Conservation (phyloP, 2,888 invertebrate species). For the Melinopterus prodromus region DNA sequence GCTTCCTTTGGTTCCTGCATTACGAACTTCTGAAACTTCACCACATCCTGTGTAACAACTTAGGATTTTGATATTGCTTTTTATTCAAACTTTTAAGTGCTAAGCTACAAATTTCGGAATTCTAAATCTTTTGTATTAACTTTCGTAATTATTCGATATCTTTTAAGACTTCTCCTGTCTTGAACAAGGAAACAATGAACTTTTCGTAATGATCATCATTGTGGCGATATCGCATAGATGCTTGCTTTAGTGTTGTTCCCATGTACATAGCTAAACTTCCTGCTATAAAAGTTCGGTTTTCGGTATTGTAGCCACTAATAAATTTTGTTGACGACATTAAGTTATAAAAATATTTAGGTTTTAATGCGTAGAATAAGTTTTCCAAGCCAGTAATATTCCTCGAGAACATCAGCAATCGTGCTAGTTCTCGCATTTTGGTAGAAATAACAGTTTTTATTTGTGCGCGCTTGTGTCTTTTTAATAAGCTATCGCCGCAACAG, state of each 20-base stretch:
- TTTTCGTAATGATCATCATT: constrained; percentile 40
- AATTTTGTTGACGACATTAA: constrained; percentile 37
- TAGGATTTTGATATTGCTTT: constrained; percentile 35
- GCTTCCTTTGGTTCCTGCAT: constrained; percentile 31
- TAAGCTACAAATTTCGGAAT: constrained; percentile 35
- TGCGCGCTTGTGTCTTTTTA: constrained; percentile 36
- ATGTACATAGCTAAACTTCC: constrained; percentile 42
- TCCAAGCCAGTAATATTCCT: constrained; percentile 30
- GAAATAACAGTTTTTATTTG: constrained; percentile 41
- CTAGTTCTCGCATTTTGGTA: constrained; percentile 43
- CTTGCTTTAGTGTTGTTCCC: constrained; percentile 41
- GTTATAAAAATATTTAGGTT: constrained; percentile 37
- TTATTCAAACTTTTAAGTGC: constrained; percentile 35
- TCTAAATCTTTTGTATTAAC: constrained; percentile 34
- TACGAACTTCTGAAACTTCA: constrained; percentile 36
- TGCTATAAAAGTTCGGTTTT: constrained; percentile 37
- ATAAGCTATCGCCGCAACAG: constrained; percentile 34
- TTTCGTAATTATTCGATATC: constrained; percentile 31
- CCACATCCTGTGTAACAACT: constrained; percentile 35
- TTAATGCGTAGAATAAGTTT: constrained; percentile 29
- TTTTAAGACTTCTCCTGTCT: constrained; percentile 36
- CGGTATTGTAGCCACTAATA: constrained; percentile 39
- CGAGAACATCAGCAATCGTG: constrained; percentile 33
- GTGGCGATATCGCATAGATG: constrained; percentile 38
- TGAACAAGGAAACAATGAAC: constrained; percentile 20